phyloP scores from a whole-genome alignment of 2,797 vertebrate genomes.

The Hydrolagus colliei region DNA sequence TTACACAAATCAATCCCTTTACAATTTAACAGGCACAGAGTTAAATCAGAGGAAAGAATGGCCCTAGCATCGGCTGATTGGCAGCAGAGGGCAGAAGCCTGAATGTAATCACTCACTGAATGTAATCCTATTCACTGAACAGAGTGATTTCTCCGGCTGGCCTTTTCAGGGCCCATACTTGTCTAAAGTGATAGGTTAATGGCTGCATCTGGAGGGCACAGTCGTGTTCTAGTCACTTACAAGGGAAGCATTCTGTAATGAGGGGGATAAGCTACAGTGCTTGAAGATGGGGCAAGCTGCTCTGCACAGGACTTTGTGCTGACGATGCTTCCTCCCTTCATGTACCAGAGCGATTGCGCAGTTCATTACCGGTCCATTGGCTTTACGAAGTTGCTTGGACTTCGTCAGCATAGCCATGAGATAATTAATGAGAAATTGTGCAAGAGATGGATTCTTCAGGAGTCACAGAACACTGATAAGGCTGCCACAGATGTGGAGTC shows the following conservation, averaged over 20 bases:
- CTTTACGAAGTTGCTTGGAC: constrained; percentile 7
- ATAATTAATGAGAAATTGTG: constrained; percentile 54
- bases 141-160: constrained; percentile 36
- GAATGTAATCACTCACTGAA: constrained; percentile 43
- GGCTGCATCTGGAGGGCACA: constrained; percentile 12
- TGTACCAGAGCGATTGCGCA: constrained; percentile 40
- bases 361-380: constrained; percentile 50
- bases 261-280: constrained; percentile 30
- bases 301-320: constrained; percentile 21
- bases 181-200: constrained; percentile 36
- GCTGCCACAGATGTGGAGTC: constrained; percentile 30
- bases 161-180: constrained; percentile 35
- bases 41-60: constrained; percentile 44
- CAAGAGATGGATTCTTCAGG: constrained; percentile 46
- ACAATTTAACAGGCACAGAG: constrained; percentile 43
- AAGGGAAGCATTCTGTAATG: constrained; percentile 29
- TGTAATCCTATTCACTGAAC: constrained; percentile 42
- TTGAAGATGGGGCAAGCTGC: not conserved
- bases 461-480: constrained; percentile 33
- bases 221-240: constrained; percentile 21
- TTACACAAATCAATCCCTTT: constrained; percentile 45
- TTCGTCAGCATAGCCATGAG: constrained; percentile 44
- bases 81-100: constrained; percentile 39
- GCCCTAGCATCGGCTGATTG: constrained; percentile 36
- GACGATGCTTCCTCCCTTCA: constrained; percentile 4